Evolutionary conservation across 2,797 vertebrate species (phyloP).

Genomic region (Trachurus trachurus): DNA sequence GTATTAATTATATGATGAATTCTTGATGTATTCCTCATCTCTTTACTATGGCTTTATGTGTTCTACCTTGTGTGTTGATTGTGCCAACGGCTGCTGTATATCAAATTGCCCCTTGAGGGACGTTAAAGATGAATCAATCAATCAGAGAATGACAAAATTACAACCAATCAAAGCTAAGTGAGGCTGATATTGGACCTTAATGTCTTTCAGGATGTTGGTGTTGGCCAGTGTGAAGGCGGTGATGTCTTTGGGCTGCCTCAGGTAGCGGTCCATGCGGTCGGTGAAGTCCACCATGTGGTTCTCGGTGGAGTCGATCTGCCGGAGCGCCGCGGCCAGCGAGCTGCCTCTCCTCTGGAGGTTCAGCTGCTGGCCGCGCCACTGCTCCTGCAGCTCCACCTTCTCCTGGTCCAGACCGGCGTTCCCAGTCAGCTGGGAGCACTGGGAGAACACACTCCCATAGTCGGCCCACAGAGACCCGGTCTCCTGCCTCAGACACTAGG

Average conservation of each 20-base stretch:
- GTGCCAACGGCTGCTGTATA: too few species aligned
- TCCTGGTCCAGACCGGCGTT: constrained; percentile 79
- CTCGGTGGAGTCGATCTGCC: constrained; percentile 89
- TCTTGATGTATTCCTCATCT: too few species aligned
- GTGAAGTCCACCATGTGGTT: constrained; percentile 85
- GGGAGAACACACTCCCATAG: constrained; percentile 80
- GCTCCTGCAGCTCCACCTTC: constrained; percentile 80
- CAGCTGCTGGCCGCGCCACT: constrained; percentile 86
- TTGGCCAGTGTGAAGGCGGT: constrained; percentile 81
- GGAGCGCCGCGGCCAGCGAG: constrained; percentile 87
- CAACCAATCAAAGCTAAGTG: background rate
- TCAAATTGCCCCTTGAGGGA: too few species aligned
- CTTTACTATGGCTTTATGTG: too few species aligned
- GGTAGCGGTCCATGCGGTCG: constrained; percentile 83
- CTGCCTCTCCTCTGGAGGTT: constrained; percentile 87
- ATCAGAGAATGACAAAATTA: background rate
- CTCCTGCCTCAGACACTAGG: constrained; percentile 88
- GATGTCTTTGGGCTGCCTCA: constrained; percentile 85
- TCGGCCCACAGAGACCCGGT: constrained; percentile 86
- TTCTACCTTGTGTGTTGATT: too few species aligned
- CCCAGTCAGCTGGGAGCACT: constrained; percentile 75
- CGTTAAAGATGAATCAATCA: too few species aligned
- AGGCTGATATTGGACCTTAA: constrained; percentile 77
- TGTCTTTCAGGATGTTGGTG: constrained; percentile 83
- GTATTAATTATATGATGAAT: too few species aligned